phyloP scores from a whole-genome alignment of 2,888 invertebrate species.

The Rhagonycha fulva region DNA sequence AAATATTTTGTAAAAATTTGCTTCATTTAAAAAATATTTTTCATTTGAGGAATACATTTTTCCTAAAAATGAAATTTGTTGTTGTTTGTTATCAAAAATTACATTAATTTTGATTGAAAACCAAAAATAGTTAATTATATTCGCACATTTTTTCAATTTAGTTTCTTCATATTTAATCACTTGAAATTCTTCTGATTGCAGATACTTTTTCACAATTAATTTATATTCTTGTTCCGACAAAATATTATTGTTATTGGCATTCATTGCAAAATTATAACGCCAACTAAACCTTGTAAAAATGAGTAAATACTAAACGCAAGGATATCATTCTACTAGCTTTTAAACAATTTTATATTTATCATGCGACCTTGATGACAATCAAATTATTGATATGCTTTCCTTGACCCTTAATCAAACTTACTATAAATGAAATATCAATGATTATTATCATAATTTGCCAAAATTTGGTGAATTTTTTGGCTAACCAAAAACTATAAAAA shows the following conservation, averaged over 20 bases:
- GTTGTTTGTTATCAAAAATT: neutral
- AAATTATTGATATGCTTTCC: too few species aligned
- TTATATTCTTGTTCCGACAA: neutral
- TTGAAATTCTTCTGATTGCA: slow-evolving; percentile 11
- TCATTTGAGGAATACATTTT: neutral
- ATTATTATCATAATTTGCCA: too few species aligned
- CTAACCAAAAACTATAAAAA: too few species aligned
- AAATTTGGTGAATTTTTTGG: too few species aligned
- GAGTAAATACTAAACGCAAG: neutral
- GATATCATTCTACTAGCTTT: neutral
- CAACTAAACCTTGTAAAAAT: neutral
- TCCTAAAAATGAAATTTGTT: neutral
- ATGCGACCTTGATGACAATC: too few species aligned
- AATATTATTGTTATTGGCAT: neutral
- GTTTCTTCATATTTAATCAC: slow-evolving; percentile 11
- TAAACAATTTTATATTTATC: neutral
- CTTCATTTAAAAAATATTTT: neutral
- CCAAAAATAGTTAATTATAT: neutral
- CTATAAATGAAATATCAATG: too few species aligned
- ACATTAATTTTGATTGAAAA: neutral
- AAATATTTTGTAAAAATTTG: neutral
- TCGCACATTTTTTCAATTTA: neutral
- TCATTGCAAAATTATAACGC: neutral
- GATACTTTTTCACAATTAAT: slow-evolving; percentile 4
- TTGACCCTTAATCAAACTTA: too few species aligned